phyloP scores from a whole-genome alignment of 2,113 vertebrate species.

The Limnothrissa miodon region DNA sequence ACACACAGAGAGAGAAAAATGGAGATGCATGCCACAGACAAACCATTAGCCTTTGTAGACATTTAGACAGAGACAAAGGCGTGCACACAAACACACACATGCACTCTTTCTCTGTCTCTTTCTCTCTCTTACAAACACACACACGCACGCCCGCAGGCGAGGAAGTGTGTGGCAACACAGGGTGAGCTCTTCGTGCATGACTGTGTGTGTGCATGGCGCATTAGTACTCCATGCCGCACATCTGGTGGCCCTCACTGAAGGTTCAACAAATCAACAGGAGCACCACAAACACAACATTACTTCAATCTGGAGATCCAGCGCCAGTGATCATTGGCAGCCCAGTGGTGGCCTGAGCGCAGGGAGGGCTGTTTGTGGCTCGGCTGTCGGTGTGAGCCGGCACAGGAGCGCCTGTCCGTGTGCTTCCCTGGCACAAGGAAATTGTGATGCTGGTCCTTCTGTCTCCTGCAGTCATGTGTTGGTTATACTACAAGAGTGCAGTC shows the following conservation, averaged over 20 bases:
- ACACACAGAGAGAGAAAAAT: background rate
- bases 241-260: constrained; percentile 64
- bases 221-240: constrained; percentile 54
- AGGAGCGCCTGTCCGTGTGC: constrained; percentile 67
- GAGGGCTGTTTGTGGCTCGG: constrained; percentile 56
- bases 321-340: constrained; percentile 86
- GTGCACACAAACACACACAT: background rate
- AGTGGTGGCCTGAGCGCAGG: constrained; percentile 73
- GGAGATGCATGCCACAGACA: background rate
- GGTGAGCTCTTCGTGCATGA: constrained; percentile 91
- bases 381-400: constrained; percentile 74
- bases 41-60: constrained; percentile 15
- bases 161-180: constrained; percentile 70
- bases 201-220: constrained; percentile 68
- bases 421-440: background rate
- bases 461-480: constrained; percentile 1
- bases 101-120: constrained; percentile 3
- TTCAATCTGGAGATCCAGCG: constrained; percentile 87
- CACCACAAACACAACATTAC: constrained; percentile 89
- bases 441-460: constrained; percentile 69
- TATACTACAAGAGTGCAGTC: constrained; percentile 8
- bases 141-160: constrained; percentile 38
- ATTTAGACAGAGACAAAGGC: constrained; percentile 8
- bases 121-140: constrained; percentile 51
- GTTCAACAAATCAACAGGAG: constrained; percentile 91